Conservation (phyloP, 2,113 vertebrate species). For the Micronycteris hirsuta region DNA sequence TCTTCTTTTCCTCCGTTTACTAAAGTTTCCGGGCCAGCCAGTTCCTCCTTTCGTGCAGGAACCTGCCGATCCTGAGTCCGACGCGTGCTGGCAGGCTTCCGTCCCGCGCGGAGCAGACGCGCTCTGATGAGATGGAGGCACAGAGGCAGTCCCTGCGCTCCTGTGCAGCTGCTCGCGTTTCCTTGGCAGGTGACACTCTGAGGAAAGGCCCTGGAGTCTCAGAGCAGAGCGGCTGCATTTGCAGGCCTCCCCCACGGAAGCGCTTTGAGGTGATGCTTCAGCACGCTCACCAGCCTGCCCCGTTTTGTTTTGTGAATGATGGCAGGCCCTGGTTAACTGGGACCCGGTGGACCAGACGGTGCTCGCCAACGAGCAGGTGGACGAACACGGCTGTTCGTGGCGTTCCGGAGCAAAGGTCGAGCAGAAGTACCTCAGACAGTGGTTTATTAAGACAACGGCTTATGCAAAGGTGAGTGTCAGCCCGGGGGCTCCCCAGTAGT, state of each 20-base stretch:
- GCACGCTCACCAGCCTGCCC: background rate
- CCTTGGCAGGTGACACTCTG: background rate
- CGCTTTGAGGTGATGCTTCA: background rate
- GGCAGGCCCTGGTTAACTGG: slow-evolving; percentile 96
- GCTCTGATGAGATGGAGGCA: background rate
- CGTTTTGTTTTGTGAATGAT: slow-evolving; percentile 12
- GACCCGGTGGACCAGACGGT: slow-evolving; percentile 97
- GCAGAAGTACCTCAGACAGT: slow-evolving; percentile 94
- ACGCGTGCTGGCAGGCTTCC: background rate
- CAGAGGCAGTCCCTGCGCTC: no score
- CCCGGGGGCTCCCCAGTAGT: fast-evolving
- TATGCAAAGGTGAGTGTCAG: slow-evolving; percentile 87
- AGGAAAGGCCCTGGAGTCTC: background rate
- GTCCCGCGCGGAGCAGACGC: background rate
- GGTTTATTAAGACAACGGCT: slow-evolving; percentile 97
- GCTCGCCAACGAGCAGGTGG: slow-evolving; percentile 97
- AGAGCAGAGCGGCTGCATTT: background rate
- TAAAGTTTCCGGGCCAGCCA: background rate
- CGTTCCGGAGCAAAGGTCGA: slow-evolving; percentile 95
- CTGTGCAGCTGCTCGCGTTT: background rate
- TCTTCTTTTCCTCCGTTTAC: background rate
- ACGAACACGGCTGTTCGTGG: slow-evolving; percentile 93
- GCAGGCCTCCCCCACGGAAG: background rate
- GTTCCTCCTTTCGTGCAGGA: background rate
- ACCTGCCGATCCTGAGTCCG: background rate